phyloP scores from a whole-genome alignment of 2,113 vertebrate genomes.

The Barbus barbus region DNA sequence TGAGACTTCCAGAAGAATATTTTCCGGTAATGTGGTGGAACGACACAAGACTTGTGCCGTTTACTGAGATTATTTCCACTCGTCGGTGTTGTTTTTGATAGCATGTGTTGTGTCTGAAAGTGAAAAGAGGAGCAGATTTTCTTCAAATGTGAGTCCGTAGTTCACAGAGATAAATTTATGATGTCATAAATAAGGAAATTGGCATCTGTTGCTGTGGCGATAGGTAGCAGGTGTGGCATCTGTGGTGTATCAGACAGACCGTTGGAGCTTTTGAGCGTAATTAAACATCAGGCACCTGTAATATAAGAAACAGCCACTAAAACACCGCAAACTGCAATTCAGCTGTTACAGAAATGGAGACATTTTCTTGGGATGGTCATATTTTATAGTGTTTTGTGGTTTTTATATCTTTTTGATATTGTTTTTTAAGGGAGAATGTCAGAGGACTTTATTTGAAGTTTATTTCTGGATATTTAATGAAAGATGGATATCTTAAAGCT shows the following conservation, averaged over 20 bases:
- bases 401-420: too few relatives aligned
- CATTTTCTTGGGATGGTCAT: too few relatives aligned
- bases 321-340: neutral
- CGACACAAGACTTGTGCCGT: neutral
- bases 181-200: constrained; percentile 38
- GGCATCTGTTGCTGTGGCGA: constrained; percentile 17
- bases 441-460: neutral
- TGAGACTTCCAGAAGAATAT: neutral
- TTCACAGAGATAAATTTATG: constrained; percentile 47
- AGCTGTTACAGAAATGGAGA: neutral
- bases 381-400: too few relatives aligned
- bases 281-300: neutral
- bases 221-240: constrained; percentile 26
- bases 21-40: constrained; percentile 35
- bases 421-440: too few relatives aligned
- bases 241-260: neutral
- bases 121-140: constrained; percentile 6
- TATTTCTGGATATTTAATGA: neutral
- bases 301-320: neutral
- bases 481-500: neutral
- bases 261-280: neutral
- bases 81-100: neutral
- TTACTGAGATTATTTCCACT: constrained; percentile 37
- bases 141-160: neutral
- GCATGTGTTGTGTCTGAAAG: neutral